Percentiles rank a stretch among this genome's conserved stretches.
phyloP scores from a whole-genome alignment of 2,888 invertebrate species.

The Acronicta leporina region DNA sequence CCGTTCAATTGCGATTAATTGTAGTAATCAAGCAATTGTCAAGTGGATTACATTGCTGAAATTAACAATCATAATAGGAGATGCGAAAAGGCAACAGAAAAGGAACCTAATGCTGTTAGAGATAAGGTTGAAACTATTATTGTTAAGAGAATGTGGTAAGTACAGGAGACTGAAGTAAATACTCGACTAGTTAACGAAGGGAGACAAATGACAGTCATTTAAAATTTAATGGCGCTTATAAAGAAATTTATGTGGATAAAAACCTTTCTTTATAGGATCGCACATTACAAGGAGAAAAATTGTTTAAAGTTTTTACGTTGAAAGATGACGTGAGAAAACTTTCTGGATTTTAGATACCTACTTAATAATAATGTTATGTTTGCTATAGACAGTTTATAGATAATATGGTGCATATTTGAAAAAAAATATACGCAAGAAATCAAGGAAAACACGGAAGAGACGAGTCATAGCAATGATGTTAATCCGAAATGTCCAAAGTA shows the following conservation, averaged over 20 bases:
- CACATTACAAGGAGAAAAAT: conserved; percentile 38
- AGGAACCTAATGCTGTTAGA: conserved; percentile 49
- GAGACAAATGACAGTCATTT: conserved; percentile 74
- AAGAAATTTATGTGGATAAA: conserved; percentile 62
- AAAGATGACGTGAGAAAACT: conserved; percentile 20
- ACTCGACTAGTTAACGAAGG: conserved; percentile 68
- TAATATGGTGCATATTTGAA: background rate
- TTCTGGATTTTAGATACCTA: conserved; percentile 1
- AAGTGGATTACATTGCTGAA: conserved; percentile 81
- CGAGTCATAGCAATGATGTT: background rate
- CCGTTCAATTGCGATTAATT: conserved; percentile 87
- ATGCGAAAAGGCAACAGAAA: conserved; percentile 45
- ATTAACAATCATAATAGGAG: conserved; percentile 78
- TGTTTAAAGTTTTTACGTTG: conserved; percentile 22
- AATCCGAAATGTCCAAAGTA: conserved; percentile 17
- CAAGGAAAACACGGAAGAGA: background rate
- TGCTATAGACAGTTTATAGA: no score
- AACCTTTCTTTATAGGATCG: conserved; percentile 39
- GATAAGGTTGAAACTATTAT: conserved; percentile 61
- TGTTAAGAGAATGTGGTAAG: conserved; percentile 44
- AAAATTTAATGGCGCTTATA: conserved; percentile 72
- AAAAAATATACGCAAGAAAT: conserved; percentile 3
- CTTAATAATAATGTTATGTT: no score
- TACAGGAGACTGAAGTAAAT: conserved; percentile 71
- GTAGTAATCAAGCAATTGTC: conserved; percentile 86